Percentiles rank a stretch among this genome's conserved stretches.
phyloP scores from a whole-genome alignment of 1,140 invertebrate species.

The Teleopsis dalmanni region DNA sequence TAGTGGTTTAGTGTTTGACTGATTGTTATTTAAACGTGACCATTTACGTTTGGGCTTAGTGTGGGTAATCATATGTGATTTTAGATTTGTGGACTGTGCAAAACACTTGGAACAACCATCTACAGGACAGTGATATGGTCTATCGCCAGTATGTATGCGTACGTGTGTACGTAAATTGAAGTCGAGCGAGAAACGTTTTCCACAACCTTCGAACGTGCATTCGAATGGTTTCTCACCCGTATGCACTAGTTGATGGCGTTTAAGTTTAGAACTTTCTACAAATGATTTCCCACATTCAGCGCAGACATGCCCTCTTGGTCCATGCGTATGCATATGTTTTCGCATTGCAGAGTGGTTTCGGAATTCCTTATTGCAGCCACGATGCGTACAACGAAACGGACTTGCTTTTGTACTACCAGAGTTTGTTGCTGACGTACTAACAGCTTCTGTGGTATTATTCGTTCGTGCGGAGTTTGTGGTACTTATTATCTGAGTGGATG shows the following conservation, averaged over 20 bases:
- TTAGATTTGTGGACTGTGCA: slow-evolving; percentile 95
- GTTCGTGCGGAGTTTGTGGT: slow-evolving; percentile 50
- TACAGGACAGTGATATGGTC: slow-evolving; percentile 96
- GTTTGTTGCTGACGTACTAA: slow-evolving; percentile 25
- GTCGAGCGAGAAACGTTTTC: slow-evolving; percentile 94
- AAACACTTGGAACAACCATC: slow-evolving; percentile 98
- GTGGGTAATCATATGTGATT: slow-evolving; percentile 96
- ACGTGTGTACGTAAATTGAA: slow-evolving; percentile 96
- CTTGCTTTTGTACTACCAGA: no score
- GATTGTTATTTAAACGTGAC: slow-evolving; percentile 18
- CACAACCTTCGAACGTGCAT: slow-evolving; percentile 97
- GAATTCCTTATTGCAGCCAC: slow-evolving; percentile 94
- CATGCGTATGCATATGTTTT: slow-evolving; percentile 96
- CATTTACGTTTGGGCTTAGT: slow-evolving; percentile 76
- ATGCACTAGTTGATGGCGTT: slow-evolving; percentile 89
- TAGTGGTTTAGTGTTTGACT: no score
- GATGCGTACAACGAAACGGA: slow-evolving; percentile 95
- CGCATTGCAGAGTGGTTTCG: slow-evolving; percentile 96
- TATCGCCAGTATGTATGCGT: slow-evolving; percentile 92
- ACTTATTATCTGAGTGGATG: background rate
- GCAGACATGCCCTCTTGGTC: slow-evolving; percentile 92
- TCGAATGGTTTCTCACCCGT: slow-evolving; percentile 97
- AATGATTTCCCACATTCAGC: slow-evolving; percentile 98
- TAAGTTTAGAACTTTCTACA: slow-evolving; percentile 95
- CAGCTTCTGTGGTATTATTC: background rate